Evolutionary conservation across 2,888 invertebrate genomes (phyloP).

Genomic region (Andrena bucephala): DNA sequence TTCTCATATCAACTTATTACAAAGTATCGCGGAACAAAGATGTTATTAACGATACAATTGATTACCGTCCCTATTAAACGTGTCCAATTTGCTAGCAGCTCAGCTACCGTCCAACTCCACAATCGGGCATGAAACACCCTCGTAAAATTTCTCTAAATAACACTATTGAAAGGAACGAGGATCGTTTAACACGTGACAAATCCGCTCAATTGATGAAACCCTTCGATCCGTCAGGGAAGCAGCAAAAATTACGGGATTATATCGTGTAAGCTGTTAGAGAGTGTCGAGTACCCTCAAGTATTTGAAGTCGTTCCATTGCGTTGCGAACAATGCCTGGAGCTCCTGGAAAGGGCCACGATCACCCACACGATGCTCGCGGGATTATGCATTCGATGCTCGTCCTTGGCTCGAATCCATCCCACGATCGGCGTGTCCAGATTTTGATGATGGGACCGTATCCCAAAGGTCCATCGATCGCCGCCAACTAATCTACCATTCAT

Average conservation of each 20-base stretch:
- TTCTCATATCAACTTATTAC: too few relatives aligned
- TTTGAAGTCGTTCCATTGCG: background rate
- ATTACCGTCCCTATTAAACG: too few relatives aligned
- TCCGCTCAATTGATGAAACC: background rate
- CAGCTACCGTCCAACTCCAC: too few relatives aligned
- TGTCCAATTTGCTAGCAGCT: too few relatives aligned
- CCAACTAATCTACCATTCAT: constrained; percentile 42
- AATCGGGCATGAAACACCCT: too few relatives aligned
- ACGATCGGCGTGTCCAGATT: constrained; percentile 39
- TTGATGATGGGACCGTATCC: constrained; percentile 27
- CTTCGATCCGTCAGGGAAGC: background rate
- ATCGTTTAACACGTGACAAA: background rate
- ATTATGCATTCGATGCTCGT: constrained; percentile 46
- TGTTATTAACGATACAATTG: too few relatives aligned
- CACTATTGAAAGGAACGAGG: background rate
- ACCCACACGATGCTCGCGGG: constrained; percentile 28
- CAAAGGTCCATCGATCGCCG: constrained; percentile 37
- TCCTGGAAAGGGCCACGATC: constrained; percentile 14
- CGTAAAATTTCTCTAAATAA: too few relatives aligned
- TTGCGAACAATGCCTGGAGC: background rate
- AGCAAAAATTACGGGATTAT: background rate
- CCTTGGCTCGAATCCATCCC: constrained; percentile 31
- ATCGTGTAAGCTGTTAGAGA: background rate
- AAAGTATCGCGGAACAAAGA: too few relatives aligned
- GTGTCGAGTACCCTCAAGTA: constrained; percentile 1